A percentile compares a stretch with the other conserved stretches of the same genome.
Evolutionary conservation across 35 echinoderm and acorn worm genomes (phyloP).

Genomic region (Diadema setosum): DNA sequence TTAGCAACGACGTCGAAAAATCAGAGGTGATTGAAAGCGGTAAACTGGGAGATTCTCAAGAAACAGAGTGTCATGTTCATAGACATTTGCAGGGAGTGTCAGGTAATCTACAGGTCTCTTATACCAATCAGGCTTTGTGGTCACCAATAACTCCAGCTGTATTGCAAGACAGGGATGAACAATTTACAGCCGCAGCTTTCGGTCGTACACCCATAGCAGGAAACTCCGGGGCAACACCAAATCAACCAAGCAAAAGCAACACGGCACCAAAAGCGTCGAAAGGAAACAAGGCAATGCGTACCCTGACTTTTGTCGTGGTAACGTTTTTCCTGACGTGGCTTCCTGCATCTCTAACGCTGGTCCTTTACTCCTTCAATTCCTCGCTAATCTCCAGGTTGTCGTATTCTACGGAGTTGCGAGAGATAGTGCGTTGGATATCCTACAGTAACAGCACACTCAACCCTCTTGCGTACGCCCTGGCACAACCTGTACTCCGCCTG

Average conservation of each 20-base stretch:
- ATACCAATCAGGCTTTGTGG: not conserved
- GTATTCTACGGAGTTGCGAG: no score
- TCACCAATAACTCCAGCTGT: not conserved
- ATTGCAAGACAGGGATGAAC: not conserved
- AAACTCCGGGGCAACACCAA: not conserved
- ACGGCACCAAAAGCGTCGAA: not conserved
- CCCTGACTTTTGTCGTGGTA: not conserved
- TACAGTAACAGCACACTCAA: not conserved
- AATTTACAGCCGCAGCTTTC: not conserved
- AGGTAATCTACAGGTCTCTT: not conserved
- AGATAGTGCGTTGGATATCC: not conserved
- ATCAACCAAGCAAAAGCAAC: not conserved
- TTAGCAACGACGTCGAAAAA: no score
- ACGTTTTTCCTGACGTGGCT: not conserved
- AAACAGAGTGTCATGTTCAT: not conserved
- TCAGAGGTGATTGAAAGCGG: no score
- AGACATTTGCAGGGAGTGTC: not conserved
- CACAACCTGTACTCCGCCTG: not conserved
- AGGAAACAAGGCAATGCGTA: not conserved
- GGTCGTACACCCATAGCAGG: not conserved
- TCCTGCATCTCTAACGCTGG: not conserved
- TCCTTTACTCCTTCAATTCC: not conserved
- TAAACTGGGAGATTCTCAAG: no score
- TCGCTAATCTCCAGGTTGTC: no score
- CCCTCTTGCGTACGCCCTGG: not conserved